Evolutionary conservation across 2,888 invertebrate species (phyloP), one percentile per base, ranked within the genome.

Genomic region (Drepana falcataria): DNA sequence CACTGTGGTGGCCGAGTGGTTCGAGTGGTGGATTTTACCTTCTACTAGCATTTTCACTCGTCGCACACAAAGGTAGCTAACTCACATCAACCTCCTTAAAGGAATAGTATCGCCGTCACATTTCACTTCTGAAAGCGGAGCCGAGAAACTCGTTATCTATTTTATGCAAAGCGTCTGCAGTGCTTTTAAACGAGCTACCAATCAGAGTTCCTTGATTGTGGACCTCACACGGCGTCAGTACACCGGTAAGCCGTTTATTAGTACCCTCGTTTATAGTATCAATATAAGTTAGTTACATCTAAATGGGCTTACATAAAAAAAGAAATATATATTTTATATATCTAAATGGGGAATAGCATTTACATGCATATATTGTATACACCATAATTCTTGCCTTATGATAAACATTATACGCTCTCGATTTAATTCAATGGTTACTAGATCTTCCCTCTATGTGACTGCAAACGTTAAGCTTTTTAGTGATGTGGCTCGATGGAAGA

Each of bases 151-250:
- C 65, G 67, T 72, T 78, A 78, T 79, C 76, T 69, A 67, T 65
- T 73, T 73, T 80, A 79, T 80, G 78, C 75, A 79, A 80, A 81
- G 67, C 62, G 61, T 57, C 55, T 55, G 72, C 69, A 68, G 61
- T 64, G 68, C 61, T 69, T 66, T 68, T 64, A 65, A 69, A 72
- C 69, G 68, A 76, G 75, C 67, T 61, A 62, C 63, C 64, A 60
- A 65, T 66, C 67, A 63, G 69, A 72, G 57, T 69, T 67, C 66
- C 67, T 64, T 59, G 52, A 64, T 58, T 57, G 51, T 48, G 49
- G 78, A 73, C 78, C 78, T 63, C 77, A 79, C 79, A 75, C 71
- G 69, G 53, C 4, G 41, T 44, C 44, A 9, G 44, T 3, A 44
- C 44, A 44, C 21, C 21, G 21, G 9, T 2, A 2, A 9, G 44